Conservation (phyloP, 2,888 invertebrate species). For the Drosophila rubida region DNA sequence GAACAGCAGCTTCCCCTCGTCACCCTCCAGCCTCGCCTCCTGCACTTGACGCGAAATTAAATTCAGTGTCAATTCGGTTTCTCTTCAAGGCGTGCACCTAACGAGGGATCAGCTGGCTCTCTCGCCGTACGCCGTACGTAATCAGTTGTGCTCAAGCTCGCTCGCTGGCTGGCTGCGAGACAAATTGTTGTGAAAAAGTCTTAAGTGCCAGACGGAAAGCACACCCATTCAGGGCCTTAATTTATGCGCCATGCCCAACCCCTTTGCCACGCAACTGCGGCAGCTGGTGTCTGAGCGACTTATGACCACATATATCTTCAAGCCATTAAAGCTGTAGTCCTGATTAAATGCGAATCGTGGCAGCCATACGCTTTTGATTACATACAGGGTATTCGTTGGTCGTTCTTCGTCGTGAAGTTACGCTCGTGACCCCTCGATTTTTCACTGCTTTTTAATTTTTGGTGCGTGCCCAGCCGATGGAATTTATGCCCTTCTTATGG, state of each 20-base stretch:
- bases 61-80: slow-evolving; percentile 78
- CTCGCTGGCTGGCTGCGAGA: slow-evolving; percentile 29
- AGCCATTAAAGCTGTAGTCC: background rate
- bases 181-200: slow-evolving; percentile 54
- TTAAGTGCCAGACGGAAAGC: slow-evolving; percentile 12
- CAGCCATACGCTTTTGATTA: too few relatives aligned
- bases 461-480: slow-evolving; percentile 58
- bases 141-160: slow-evolving; percentile 47
- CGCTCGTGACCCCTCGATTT: slow-evolving; percentile 33
- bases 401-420: too few relatives aligned
- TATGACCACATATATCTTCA: background rate
- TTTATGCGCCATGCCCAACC: slow-evolving; percentile 28
- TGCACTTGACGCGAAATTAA: slow-evolving; percentile 66
- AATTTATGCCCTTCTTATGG: slow-evolving; percentile 62
- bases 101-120: slow-evolving; percentile 57
- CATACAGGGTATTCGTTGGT: background rate
- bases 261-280: background rate
- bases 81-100: slow-evolving; percentile 50
- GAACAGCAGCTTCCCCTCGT: slow-evolving; percentile 27
- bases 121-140: too few relatives aligned
- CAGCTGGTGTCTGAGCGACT: background rate
- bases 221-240: slow-evolving; percentile 4
- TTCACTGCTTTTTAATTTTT: slow-evolving; percentile 60
- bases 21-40: background rate
- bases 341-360: too few relatives aligned